Evolutionary conservation across 1,140 invertebrate genomes (phyloP).

Genomic region (Vanessa tameamea): DNA sequence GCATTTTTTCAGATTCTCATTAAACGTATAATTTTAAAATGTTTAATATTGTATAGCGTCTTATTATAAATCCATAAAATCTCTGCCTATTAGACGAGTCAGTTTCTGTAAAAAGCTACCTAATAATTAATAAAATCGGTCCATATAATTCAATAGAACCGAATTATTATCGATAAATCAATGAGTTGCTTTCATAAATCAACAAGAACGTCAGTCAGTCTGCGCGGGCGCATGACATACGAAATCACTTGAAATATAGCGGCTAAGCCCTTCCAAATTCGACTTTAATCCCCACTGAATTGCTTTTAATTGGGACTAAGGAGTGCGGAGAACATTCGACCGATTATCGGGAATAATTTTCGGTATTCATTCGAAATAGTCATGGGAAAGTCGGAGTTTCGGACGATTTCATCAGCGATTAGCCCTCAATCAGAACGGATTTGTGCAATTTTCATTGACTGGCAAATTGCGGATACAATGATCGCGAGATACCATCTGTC

Average conservation of each 20-base stretch:
- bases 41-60: background rate
- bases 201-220: constrained; percentile 54
- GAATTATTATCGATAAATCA: constrained; percentile 69
- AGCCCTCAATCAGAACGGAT: constrained; percentile 68
- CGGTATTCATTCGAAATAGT: constrained; percentile 68
- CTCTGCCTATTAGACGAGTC: background rate
- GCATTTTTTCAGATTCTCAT: no score
- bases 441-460: constrained; percentile 78
- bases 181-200: constrained; percentile 58
- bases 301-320: constrained; percentile 75
- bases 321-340: constrained; percentile 45
- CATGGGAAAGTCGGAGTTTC: constrained; percentile 63
- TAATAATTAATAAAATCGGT: constrained; percentile 40
- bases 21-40: no score
- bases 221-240: constrained; percentile 57
- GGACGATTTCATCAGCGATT: constrained; percentile 63
- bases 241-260: constrained; percentile 71
- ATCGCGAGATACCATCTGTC: constrained; percentile 47
- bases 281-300: constrained; percentile 69
- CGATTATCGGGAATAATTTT: constrained; percentile 67
- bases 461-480: constrained; percentile 62
- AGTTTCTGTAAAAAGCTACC: constrained; percentile 30
- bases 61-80: constrained; percentile 8
- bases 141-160: constrained; percentile 50
- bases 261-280: constrained; percentile 58